Base-by-base conservation (phyloP, 1,140 invertebrate species). In the Carposina sasakii region DNA sequence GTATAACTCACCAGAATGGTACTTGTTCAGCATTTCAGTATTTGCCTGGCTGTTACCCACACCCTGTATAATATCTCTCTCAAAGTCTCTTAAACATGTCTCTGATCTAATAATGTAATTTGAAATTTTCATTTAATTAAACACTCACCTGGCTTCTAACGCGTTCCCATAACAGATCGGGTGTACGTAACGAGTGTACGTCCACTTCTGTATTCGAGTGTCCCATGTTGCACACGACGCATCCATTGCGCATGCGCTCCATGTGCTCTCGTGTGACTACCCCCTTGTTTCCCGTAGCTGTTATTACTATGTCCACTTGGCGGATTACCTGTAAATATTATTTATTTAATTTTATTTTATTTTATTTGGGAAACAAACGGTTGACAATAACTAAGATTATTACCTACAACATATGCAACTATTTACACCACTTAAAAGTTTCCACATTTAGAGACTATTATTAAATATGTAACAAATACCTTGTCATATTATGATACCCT, bases 161-260 rank as follows among this genome's bases (percentile, higher is more conserved):
- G 81, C 97, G 95, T 85, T 99, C 97, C 97, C 97, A 98, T 40
- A 95, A 96, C 55, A 99, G 81, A 67, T 98, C 97, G 0, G 96
- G 94, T 15, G 96, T 98, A 49, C 95, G 87, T 48, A 99, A 85
- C 70, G 96, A 96, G 81, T 96, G 96, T 54, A 98, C 95, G 88
- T 98, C 97, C 60, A 99, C 97, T 89, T 99, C 97, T 13, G 96
- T 98, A 85, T 99, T 98, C 41, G 96, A 98, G 85, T 98, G 97
- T 0, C 97, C 97, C 96, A 99, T 99, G 85, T 98, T 98, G 84
- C 96, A 98, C 0, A 99, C 91, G 47, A 98, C 95, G 76, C 96
- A 97, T 37, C 96, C 96, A 71, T 94, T 97, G 87, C 98, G 98
- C 94, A 98, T 95, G 67, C 96, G 92, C 84, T 98, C 96, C 94